Evolutionary conservation across 2,888 invertebrate genomes (phyloP).

Genomic region (Polydesmus complanatus): DNA sequence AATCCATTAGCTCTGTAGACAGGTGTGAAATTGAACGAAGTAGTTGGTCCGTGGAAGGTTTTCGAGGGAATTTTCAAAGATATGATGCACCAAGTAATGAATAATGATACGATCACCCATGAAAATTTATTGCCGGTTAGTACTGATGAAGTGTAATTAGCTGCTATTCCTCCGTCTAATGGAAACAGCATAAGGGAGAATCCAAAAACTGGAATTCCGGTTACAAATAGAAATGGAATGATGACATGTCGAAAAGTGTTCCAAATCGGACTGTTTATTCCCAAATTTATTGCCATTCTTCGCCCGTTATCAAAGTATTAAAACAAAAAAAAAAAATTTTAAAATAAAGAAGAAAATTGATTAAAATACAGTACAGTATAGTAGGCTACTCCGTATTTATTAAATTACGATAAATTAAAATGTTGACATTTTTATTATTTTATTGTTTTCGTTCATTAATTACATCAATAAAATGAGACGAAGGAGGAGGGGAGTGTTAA

Average conservation of each 20-base stretch:
- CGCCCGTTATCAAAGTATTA: no score
- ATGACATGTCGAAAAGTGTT: not conserved
- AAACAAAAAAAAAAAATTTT: no score
- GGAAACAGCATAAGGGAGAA: not conserved
- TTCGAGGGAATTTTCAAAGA: conserved; percentile 33
- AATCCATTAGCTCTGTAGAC: conserved; percentile 39
- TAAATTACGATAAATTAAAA: no score
- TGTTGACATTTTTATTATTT: no score
- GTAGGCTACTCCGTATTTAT: no score
- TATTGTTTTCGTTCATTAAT: no score
- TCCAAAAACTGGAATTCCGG: not conserved
- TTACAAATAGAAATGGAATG: not conserved
- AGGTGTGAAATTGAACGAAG: conserved; percentile 37
- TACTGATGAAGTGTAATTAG: not conserved
- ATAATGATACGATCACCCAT: conserved; percentile 22
- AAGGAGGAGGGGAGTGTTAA: no score
- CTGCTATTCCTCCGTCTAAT: not conserved
- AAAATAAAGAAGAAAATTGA: no score
- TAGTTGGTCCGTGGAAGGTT: conserved; percentile 35
- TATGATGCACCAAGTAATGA: conserved; percentile 32
- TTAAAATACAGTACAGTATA: no score
- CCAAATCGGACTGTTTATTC: no score
- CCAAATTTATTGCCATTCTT: no score
- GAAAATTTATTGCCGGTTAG: conserved; percentile 12
- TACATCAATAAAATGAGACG: no score